Percentiles rank a stretch among this genome's conserved stretches.
Conservation (phyloP, 2,797 vertebrate genomes). For the Gambelia wislizenii region DNA sequence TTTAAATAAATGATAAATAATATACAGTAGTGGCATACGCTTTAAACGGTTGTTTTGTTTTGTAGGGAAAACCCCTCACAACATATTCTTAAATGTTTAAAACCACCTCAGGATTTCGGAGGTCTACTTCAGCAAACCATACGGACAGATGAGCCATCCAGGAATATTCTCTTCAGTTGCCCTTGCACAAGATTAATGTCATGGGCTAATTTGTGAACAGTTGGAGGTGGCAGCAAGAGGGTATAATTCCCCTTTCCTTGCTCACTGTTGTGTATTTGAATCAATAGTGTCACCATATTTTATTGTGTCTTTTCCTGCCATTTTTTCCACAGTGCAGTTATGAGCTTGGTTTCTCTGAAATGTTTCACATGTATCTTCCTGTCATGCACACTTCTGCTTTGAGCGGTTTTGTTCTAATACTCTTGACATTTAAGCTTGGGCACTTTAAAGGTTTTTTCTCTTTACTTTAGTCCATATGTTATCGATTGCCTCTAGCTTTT, state of each 20-base stretch:
- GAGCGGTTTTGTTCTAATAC: constrained; percentile 75
- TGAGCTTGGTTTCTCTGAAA: constrained; percentile 49
- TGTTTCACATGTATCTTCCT: constrained; percentile 54
- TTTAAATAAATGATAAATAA: no score
- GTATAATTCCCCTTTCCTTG: not conserved
- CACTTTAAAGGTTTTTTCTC: constrained; percentile 72
- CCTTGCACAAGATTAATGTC: not conserved
- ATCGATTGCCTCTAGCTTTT: constrained; percentile 76
- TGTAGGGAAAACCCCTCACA: no score
- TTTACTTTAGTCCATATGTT: constrained; percentile 73
- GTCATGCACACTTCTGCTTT: constrained; percentile 47
- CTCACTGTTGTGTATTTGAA: constrained; percentile 10
- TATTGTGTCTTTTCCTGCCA: constrained; percentile 13
- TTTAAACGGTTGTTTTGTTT: no score
- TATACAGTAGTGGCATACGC: no score
- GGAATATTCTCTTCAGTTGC: not conserved
- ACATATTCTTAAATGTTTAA: not conserved
- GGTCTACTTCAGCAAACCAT: not conserved
- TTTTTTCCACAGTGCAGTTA: constrained; percentile 31
- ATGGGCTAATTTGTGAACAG: not conserved
- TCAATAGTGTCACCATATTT: constrained; percentile 37
- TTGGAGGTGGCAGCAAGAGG: not conserved
- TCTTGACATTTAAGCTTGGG: constrained; percentile 76
- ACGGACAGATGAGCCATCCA: not conserved
- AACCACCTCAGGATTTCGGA: not conserved